These are phyloP conservation scores for Copidosoma aretas DNA, from an alignment of 2,888 invertebrate species.

Conservation along the genomic window DNA sequence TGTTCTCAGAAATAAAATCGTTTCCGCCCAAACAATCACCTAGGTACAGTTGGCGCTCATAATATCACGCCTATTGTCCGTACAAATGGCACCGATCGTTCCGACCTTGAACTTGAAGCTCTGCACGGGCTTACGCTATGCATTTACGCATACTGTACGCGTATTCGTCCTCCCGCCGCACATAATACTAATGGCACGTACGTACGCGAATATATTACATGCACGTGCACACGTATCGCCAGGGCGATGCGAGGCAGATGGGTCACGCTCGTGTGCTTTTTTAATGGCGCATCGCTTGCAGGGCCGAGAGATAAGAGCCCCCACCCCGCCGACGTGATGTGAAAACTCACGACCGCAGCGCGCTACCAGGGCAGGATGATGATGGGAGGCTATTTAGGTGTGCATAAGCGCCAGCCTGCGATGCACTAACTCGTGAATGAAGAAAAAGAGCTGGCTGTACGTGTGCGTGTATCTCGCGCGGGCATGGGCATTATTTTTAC, in stretches of 20 bases:
- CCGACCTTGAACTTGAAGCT: too few species aligned
- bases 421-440: neutral
- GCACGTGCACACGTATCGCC: neutral
- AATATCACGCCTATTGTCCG: too few species aligned
- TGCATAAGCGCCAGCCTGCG: neutral
- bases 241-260: neutral
- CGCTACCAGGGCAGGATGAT: too few species aligned
- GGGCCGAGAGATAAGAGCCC: constrained; percentile 21
- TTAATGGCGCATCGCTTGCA: constrained; percentile 23
- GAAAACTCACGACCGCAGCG: constrained; percentile 13
- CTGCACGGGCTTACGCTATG: too few species aligned
- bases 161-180: constrained; percentile 2
- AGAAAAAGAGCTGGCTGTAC: too few species aligned
- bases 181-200: neutral
- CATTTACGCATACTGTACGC: neutral
- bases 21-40: too few species aligned
- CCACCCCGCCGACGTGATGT: constrained; percentile 21
- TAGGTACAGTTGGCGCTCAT: too few species aligned
- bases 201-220: neutral
- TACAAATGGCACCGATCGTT: too few species aligned
- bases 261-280: constrained; percentile 24
- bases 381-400: constrained; percentile 5
- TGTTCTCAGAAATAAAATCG: too few species aligned
- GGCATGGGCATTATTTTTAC: too few species aligned
- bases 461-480: too few species aligned